Conservation (phyloP, 2,113 vertebrate species). For the Pseudopipra pipra region DNA sequence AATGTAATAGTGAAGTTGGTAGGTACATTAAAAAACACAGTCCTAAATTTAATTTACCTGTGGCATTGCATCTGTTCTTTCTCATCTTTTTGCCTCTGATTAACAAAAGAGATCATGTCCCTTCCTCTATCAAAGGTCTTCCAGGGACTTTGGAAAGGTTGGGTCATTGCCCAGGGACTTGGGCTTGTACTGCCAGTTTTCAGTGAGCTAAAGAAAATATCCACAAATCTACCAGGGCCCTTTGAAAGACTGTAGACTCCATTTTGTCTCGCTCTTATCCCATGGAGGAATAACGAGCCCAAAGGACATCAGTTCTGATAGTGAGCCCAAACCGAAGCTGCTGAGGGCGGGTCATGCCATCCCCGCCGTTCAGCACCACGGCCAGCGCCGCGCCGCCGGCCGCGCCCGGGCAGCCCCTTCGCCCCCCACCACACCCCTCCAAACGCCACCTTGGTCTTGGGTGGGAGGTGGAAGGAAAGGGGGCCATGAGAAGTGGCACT, state of each 20-base stretch:
- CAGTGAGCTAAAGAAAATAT: neutral
- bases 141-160: neutral
- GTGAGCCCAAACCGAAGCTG: rapidly evolving
- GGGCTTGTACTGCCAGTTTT: neutral
- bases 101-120: neutral
- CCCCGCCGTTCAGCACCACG: neutral
- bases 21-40: constrained; percentile 47
- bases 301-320: rapidly evolving
- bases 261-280: neutral
- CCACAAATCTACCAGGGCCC: neutral
- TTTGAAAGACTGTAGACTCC: neutral
- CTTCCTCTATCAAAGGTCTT: neutral
- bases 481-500: rapidly evolving
- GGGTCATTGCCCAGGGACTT: neutral
- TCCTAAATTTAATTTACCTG: constrained; percentile 64
- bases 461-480: neutral
- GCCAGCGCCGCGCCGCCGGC: neutral
- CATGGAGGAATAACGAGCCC: neutral
- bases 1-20: constrained; percentile 51
- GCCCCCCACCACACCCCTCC: neutral
- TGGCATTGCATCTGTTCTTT: constrained; percentile 26
- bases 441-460: rapidly evolving
- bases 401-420: neutral
- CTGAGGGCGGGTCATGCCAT: rapidly evolving
- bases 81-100: constrained; percentile 32